Evolutionary conservation across 2,113 vertebrate species (phyloP).

Genomic region (Upupa epops): DNA sequence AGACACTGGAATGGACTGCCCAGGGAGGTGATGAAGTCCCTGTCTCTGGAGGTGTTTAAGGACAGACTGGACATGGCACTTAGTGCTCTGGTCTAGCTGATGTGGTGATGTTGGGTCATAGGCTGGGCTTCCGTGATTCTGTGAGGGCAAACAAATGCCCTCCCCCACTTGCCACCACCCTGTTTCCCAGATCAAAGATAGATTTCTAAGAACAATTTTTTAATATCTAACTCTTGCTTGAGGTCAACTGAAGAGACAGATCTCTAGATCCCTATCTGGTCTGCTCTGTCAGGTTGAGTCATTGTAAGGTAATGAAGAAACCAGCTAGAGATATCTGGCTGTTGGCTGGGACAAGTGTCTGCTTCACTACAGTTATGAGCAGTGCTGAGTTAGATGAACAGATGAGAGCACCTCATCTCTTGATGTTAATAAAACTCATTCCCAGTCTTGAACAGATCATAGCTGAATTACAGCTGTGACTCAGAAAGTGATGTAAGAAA

Average conservation of each 20-base stretch:
- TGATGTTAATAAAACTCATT: neutral
- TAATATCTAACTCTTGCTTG: neutral
- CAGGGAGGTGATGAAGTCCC: too few species aligned
- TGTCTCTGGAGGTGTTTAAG: too few species aligned
- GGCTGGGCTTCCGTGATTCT: too few species aligned
- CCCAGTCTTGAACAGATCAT: neutral
- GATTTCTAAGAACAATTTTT: neutral
- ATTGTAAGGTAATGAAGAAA: neutral
- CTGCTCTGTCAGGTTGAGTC: neutral
- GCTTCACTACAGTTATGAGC: rapidly evolving
- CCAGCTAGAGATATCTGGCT: neutral
- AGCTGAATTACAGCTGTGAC: neutral
- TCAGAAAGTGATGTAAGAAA: neutral
- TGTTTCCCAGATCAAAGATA: neutral
- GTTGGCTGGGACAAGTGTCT: neutral
- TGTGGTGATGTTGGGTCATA: too few species aligned
- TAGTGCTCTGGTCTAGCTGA: too few species aligned
- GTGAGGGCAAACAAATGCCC: neutral
- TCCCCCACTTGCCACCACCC: neutral
- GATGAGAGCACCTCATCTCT: neutral
- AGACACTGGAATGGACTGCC: too few species aligned
- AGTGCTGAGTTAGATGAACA: neutral
- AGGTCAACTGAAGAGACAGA: neutral
- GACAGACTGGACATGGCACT: too few species aligned
- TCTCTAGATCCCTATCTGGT: too few species aligned